Conservation (phyloP, 2,113 vertebrate species). For the Cyprinodon tularosa region DNA sequence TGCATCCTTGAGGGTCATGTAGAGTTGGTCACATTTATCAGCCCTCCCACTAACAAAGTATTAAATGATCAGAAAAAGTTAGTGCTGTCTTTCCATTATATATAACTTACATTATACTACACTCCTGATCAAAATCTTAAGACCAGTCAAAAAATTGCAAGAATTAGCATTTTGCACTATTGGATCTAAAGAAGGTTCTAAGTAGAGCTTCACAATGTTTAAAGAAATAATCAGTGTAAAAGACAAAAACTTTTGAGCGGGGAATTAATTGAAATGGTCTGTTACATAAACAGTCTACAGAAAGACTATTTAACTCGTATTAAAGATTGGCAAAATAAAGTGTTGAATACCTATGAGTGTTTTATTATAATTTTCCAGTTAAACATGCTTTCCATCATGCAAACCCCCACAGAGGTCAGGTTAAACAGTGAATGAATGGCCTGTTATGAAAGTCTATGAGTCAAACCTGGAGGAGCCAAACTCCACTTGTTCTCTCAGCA, state of each 20-base stretch:
- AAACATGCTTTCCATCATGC: slow-evolving; percentile 1
- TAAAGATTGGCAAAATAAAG: not conserved
- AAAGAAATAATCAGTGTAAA: no score
- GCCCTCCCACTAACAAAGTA: not conserved
- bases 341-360: not conserved
- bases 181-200: no score
- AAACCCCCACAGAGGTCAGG: not conserved
- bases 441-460: slow-evolving; percentile 49
- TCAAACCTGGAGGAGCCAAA: slow-evolving; percentile 48
- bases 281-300: not conserved
- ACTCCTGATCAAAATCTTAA: no score
- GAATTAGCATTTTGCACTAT: no score
- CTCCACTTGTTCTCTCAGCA: not conserved
- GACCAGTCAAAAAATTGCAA: no score
- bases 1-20: slow-evolving; percentile 19
- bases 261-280: not conserved
- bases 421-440: slow-evolving; percentile 14
- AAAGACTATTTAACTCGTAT: not conserved
- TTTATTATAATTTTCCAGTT: not conserved
- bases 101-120: no score
- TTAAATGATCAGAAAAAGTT: not conserved
- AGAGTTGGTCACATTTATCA: no score
- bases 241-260: no score
- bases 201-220: no score
- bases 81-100: no score